phyloP scores from a whole-genome alignment of 2,888 invertebrate genomes.

The Xestoiulus laeticollis region DNA sequence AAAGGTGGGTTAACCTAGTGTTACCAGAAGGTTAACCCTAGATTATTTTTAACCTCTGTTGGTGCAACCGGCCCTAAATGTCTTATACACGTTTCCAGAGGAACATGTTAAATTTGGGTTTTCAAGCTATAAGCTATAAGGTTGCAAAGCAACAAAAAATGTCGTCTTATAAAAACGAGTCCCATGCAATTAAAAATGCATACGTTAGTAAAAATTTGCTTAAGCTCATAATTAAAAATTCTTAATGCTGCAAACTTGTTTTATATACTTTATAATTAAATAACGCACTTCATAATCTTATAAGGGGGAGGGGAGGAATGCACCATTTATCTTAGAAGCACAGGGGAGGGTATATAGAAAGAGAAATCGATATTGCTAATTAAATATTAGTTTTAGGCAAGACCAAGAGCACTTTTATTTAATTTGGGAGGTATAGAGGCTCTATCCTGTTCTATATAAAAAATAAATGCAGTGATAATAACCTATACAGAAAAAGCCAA shows the following conservation, averaged over 20 bases:
- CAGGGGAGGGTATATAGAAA: background rate
- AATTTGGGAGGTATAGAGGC: background rate
- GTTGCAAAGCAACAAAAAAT: background rate
- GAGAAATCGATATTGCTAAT: conserved; percentile 19
- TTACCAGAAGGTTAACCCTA: no score
- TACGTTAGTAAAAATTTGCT: conserved; percentile 3
- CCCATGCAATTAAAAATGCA: background rate
- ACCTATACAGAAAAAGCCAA: background rate
- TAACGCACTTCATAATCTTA: conserved; percentile 19
- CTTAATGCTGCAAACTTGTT: conserved; percentile 18
- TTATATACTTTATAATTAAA: conserved; percentile 26
- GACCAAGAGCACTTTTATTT: conserved; percentile 26
- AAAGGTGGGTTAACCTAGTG: no score
- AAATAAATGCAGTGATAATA: background rate
- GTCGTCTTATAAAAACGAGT: background rate
- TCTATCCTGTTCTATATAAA: background rate
- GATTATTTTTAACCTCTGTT: no score
- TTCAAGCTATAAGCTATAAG: background rate
- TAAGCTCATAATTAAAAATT: conserved; percentile 14
- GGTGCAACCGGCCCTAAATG: no score
- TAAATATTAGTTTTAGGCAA: conserved; percentile 19
- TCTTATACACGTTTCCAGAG: no score
- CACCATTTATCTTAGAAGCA: background rate
- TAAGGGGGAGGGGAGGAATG: conserved; percentile 5
- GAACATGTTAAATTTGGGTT: no score